Evolutionary conservation across 2,888 invertebrate genomes (phyloP), one percentile per base, ranked within the genome.

Genomic region (Hecatera dysodea): DNA sequence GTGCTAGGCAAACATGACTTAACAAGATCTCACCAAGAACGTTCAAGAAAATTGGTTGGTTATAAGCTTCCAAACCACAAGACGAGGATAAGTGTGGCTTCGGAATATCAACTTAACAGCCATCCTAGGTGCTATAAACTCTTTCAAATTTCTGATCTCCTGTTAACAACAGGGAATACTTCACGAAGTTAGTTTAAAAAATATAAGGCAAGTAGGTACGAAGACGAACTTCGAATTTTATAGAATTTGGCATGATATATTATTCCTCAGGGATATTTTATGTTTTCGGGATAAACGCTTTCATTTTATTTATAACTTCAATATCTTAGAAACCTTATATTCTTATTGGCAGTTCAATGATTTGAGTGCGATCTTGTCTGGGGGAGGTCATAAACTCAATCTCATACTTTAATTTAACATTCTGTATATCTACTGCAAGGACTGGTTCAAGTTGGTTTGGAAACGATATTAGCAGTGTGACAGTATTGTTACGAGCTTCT

Each of bases 141-240:
- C 67, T 64, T 72, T 66, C 17, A 56, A 78, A 68, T 77, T 74
- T 81, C 67, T 78, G 74, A 81, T 75, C 72, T 78, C 69, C 59
- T 72, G 66, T 70, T 74, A 60, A 33, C 73, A 60, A 29, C 29
- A 24, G 63, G 67, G 73, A 60, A 64, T 80, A 55, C 53, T 75
- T 77, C 53, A 59, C n/a, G 22, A 52, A 72, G 29, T 65, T 46
- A 60, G 44, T 72, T 72, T 46, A 36, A 72, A 76, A 80, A 64
- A 72, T 63, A 69, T 64, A 39, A 46, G 48, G 17, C 27, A 11
- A 29, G 8, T 12, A 60, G 15, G 33, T 53, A n/a, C 33, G 22
- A 71, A 33, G 29, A 42, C 24, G 9, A 55, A 75, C 39, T 48
- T 75, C 5, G 65, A 55, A 55, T 48, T 71, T 65, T 42, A 65